Evolutionary conservation across 2,113 vertebrate species (phyloP), one percentile per base, ranked within the genome.

Genomic region (Pygoscelis antarcticus): DNA sequence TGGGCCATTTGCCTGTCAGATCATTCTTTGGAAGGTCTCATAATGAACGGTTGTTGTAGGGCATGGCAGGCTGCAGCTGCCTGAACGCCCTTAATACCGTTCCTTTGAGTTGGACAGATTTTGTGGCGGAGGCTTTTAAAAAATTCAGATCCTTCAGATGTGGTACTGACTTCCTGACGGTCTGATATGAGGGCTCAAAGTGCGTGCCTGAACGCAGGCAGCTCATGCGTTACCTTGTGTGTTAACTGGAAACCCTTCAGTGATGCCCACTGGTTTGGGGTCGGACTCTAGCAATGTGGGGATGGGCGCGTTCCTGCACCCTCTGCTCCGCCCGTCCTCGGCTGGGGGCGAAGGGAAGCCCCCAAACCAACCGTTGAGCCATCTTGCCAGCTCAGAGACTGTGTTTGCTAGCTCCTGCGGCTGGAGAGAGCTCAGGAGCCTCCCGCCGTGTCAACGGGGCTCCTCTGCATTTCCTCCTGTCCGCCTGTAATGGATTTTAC

Each of bases 341-440:
- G 3, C 29, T 17, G 21, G 21, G 19, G 18, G 4, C 0, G 1
- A 55, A 52, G 40, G 25, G n/a, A 68, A 83, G 20, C 21, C 27
- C 46, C 32, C 26, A 83, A 9, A 29, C 6, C 8, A 26, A 10
- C 34, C 2, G 2, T 2, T 2, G 2, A 25, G 13, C 13, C 3
- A 0, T 75, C 22, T 85, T 32, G 30, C 14, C 0, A 0, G 15
- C 49, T 69, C 51, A 52, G 42, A 68, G 46, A 17, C 36, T 0
- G 1, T 1, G 13, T 27, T 52, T 4, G 2, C 38, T 14, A 0
- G 23, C n/a, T 96, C 15, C 21, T 26, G 29, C 2, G 13, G 27
- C 3, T 79, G 52, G 22, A 76, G 57, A 60, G 46, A 34, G 65
- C 66, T 87, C 23, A 8, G 40, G 21, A 79, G 49, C n/a, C 72